These are phyloP conservation scores for Avahi laniger DNA, from an alignment of 2,797 vertebrate genomes.

Conservation along the genomic window DNA sequence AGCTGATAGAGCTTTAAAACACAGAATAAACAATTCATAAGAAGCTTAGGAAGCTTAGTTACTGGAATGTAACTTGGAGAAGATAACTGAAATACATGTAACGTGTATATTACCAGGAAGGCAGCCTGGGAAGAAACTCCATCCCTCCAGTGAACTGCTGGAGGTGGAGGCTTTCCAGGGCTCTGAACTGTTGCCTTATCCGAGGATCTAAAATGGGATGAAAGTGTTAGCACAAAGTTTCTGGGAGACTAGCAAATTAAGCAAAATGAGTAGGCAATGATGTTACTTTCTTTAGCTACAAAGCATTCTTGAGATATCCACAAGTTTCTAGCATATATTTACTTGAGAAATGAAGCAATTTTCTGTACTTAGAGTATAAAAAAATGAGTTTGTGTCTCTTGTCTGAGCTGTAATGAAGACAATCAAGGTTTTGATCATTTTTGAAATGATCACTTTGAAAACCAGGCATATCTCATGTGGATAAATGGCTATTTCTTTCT, in stretches of 20 bases:
- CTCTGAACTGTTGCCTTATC: neutral
- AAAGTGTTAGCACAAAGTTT: constrained; percentile 31
- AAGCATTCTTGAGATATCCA: constrained; percentile 56
- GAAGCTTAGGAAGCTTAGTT: constrained; percentile 57
- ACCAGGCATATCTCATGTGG: neutral
- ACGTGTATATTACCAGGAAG: neutral
- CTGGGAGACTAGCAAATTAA: constrained; percentile 53
- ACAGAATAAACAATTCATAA: constrained; percentile 61
- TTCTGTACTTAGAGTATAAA: constrained; percentile 42
- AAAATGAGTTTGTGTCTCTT: neutral
- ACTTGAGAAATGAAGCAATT: constrained; percentile 53
- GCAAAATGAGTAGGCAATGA: constrained; percentile 56
- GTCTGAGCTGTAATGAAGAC: constrained; percentile 19
- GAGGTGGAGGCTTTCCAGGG: neutral
- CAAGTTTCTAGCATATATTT: constrained; percentile 60
- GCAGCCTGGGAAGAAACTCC: neutral
- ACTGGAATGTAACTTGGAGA: constrained; percentile 42
- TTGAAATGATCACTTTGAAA: neutral
- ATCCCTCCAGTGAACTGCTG: neutral
- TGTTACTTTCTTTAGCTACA: constrained; percentile 64
- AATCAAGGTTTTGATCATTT: constrained; percentile 20
- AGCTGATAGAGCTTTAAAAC: constrained; percentile 64
- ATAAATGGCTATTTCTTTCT: neutral
- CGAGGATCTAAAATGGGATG: constrained; percentile 39
- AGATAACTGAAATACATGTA: neutral